These are phyloP conservation scores for Apostichopus californicus DNA, from an alignment of 35 echinoderm and acorn worm species.

Conservation along the genomic window DNA sequence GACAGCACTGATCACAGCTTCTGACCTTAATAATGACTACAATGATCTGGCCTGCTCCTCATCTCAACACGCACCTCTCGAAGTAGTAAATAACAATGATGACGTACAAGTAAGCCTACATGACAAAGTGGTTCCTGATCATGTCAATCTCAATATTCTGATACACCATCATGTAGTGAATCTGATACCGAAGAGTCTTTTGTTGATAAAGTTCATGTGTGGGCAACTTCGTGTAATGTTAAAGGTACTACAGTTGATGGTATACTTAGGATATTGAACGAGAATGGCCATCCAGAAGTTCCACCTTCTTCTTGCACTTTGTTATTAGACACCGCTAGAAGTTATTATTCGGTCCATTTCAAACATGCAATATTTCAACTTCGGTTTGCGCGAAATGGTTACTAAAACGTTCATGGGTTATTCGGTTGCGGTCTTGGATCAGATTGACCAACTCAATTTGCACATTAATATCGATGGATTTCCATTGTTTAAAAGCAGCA, in stretches of 20 bases:
- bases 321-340: constrained; percentile 49
- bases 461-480: constrained; percentile 61
- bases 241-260: constrained; percentile 66
- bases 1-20: too few relatives aligned
- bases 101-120: too few relatives aligned
- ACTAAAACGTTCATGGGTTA: constrained; percentile 27
- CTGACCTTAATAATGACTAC: too few relatives aligned
- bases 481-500: constrained; percentile 52
- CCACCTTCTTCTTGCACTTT: constrained; percentile 63
- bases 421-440: constrained; percentile 3
- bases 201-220: constrained; percentile 1
- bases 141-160: too few relatives aligned
- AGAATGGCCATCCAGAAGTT: constrained; percentile 60
- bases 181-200: too few relatives aligned
- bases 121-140: too few relatives aligned
- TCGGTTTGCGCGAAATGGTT: constrained; percentile 46
- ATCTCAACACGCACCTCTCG: too few relatives aligned
- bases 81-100: too few relatives aligned
- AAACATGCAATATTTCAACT: constrained; percentile 64
- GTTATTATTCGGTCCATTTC: constrained; percentile 39
- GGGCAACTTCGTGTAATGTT: constrained; percentile 60
- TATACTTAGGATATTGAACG: constrained; percentile 60
- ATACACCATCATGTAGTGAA: too few relatives aligned
- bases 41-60: too few relatives aligned
- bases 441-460: constrained; percentile 13